Evolutionary conservation across 2,888 invertebrate genomes (phyloP), one percentile per base, ranked within the genome.

Genomic region (Eilema sororculum): DNA sequence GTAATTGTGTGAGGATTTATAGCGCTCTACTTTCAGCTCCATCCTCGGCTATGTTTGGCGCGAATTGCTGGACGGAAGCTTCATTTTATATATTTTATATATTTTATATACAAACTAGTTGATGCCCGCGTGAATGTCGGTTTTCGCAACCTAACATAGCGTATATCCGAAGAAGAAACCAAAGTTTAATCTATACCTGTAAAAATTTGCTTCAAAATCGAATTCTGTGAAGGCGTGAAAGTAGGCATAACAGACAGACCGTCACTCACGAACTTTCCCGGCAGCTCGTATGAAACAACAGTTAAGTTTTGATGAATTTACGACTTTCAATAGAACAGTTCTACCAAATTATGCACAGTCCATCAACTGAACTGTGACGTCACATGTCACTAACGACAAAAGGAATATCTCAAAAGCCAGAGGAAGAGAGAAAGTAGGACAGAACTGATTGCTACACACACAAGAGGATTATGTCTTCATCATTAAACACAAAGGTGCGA

Each of bases 1-100:
- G 30, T 28, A 30, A 12, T 63, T 22, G 41, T 64, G 24, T 69
- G 33, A 25, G 41, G 60, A 68, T 63, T 63, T 30, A 37, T 30
- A 24, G 59, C 20, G 25, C 20, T 20, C 41, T 66, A 59, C 0
- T 59, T 20, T 33, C 37, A 33, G 59, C 59, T 33, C 24, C 22
- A 63, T 46, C 22, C 33, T 62, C 8, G 13, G 8, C 37, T 25
- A 24, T 37, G 41, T 24, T 33, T 20, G 62, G 41, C 16, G 41
- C 24, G 20, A 25, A 25, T 46, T 41, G 1, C 33, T 41, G 22
- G 24, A 8, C 13, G 16, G 8, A 16, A 20, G 60, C n/a, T 28
- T 30, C 9, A 30, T 20, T 20, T 30, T 6, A 20, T 59, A 28
- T 16, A 12, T 59, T 25, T 28, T 28, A 20, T 59, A 28, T 16